Evolutionary conservation across 2,888 invertebrate genomes (phyloP).

Genomic region (Epistrophella euchroma): DNA sequence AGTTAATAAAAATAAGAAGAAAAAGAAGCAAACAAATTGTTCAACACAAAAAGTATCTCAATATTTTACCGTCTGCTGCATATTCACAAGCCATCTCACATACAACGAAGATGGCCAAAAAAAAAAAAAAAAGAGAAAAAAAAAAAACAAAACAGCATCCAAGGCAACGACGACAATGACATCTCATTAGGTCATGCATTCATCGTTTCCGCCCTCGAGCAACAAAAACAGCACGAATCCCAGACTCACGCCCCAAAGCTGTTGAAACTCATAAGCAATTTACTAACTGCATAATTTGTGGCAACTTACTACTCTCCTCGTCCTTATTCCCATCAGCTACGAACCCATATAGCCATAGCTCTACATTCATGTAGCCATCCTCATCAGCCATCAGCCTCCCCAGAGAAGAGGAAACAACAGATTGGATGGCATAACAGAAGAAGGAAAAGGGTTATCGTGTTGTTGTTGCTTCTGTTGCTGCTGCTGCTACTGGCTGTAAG

Average conservation of each 20-base stretch:
- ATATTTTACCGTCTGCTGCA: constrained; percentile 22
- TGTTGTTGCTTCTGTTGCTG: constrained; percentile 2
- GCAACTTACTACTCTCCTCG: constrained; percentile 29
- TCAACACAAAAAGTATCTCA: constrained; percentile 18
- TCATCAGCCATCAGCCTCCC: constrained; percentile 21
- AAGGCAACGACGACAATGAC: constrained; percentile 49
- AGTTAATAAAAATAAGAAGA: neutral
- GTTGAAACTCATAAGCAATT: constrained; percentile 69
- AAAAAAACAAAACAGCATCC: neutral
- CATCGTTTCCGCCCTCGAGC: constrained; percentile 61
- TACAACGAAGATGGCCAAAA: constrained; percentile 11
- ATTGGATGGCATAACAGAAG: constrained; percentile 45
- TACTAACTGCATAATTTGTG: constrained; percentile 70
- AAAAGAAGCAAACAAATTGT: constrained; percentile 1
- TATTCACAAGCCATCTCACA: neutral
- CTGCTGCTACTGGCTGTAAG: neutral
- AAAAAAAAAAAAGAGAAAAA: constrained; percentile 33
- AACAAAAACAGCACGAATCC: constrained; percentile 41
- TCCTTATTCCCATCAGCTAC: constrained; percentile 48
- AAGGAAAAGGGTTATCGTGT: constrained; percentile 43
- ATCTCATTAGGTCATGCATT: constrained; percentile 74
- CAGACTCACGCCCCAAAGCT: constrained; percentile 68
- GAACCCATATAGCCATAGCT: neutral
- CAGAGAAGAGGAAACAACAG: constrained; percentile 63
- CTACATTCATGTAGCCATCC: neutral